phyloP scores from a whole-genome alignment of 1,140 invertebrate species.

The Idris sp. region DNA sequence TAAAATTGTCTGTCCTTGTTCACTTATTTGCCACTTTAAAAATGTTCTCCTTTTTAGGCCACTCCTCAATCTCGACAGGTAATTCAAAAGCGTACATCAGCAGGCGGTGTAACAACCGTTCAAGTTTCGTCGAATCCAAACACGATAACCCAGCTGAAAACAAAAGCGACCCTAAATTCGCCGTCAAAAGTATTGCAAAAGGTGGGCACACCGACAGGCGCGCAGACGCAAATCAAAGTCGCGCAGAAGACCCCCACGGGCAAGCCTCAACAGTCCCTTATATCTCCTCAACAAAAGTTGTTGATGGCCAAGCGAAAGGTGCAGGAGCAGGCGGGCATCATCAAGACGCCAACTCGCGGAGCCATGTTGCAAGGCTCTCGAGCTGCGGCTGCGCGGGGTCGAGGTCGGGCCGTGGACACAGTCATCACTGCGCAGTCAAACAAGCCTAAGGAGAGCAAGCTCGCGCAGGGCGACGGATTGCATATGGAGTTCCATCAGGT shows the following conservation, averaged over 20 bases:
- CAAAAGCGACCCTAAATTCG: constrained; percentile 61
- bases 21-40: too few relatives aligned
- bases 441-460: constrained; percentile 75
- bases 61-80: constrained; percentile 62
- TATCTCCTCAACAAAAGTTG: constrained; percentile 76
- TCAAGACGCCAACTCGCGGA: constrained; percentile 65
- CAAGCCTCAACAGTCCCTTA: constrained; percentile 69
- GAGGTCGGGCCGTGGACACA: constrained; percentile 48
- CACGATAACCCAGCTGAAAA: constrained; percentile 64
- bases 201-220: constrained; percentile 12
- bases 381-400: constrained; percentile 43
- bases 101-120: constrained; percentile 58
- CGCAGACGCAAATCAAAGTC: constrained; percentile 55
- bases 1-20: too few relatives aligned
- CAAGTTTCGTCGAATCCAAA: constrained; percentile 43
- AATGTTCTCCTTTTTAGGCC: too few relatives aligned
- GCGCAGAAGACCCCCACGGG: constrained; percentile 63
- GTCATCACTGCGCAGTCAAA: constrained; percentile 24
- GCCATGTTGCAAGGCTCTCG: constrained; percentile 63
- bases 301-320: constrained; percentile 76
- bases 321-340: constrained; percentile 70
- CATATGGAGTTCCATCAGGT: constrained; percentile 77
- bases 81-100: constrained; percentile 68
- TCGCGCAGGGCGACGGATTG: constrained; percentile 75
- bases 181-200: constrained; percentile 68